These are phyloP conservation scores for Manis javanica DNA, from an alignment of 2,797 vertebrate genomes.

Conservation along the genomic window DNA sequence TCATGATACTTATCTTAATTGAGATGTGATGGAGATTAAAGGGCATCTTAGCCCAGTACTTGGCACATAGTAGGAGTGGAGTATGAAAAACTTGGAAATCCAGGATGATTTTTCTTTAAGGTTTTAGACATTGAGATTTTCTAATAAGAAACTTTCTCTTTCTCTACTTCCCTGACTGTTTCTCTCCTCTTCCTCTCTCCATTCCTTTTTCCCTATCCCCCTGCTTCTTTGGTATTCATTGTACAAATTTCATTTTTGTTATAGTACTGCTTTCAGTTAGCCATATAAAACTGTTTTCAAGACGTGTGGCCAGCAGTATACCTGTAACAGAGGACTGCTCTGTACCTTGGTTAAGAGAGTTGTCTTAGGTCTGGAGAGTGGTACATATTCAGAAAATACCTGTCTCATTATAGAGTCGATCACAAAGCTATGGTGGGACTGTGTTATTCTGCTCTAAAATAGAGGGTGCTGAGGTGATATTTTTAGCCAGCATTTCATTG, in stretches of 20 bases:
- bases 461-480: slow-evolving; percentile 1
- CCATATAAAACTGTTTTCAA: neutral
- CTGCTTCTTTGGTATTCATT: neutral
- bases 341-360: neutral
- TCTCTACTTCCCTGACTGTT: neutral
- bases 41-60: neutral
- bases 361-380: neutral
- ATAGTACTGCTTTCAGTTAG: neutral
- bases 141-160: neutral
- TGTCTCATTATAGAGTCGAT: slow-evolving; percentile 2
- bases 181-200: neutral
- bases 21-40: neutral
- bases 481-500: slow-evolving; percentile 60
- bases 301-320: neutral
- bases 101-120: neutral
- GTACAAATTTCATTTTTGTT: neutral
- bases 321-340: neutral
- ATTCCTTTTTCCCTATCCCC: neutral
- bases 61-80: neutral
- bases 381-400: slow-evolving; percentile 39
- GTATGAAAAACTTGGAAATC: neutral
- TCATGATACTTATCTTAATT: neutral
- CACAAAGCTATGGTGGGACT: neutral
- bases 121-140: neutral
- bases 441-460: slow-evolving; percentile 58